phyloP scores from a whole-genome alignment of 2,113 vertebrate species.

The Periophthalmus modestus region DNA sequence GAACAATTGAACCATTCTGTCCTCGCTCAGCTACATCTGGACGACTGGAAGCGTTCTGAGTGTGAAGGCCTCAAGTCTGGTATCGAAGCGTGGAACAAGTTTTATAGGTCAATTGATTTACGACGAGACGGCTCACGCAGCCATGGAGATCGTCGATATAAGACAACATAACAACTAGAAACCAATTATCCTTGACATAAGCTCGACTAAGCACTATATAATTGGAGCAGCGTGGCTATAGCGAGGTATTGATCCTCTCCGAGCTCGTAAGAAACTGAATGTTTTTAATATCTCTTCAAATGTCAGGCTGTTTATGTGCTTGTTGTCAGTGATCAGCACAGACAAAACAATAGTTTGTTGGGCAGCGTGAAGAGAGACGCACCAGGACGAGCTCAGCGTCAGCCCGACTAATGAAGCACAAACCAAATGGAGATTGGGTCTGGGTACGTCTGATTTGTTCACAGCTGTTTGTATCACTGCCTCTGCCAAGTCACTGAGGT shows the following conservation, averaged over 20 bases:
- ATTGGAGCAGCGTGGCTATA: neutral
- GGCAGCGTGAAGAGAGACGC: neutral
- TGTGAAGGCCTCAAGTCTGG: neutral
- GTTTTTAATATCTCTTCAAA: constrained; percentile 5
- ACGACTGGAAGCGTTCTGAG: neutral
- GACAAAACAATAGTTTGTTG: neutral
- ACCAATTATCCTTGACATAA: constrained; percentile 15
- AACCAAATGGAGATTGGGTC: constrained; percentile 13
- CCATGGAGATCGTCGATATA: neutral
- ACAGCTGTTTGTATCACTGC: constrained; percentile 3
- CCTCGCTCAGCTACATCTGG: neutral
- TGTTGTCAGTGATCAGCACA: constrained; percentile 8
- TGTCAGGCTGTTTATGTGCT: constrained; percentile 13
- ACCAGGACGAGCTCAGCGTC: neutral
- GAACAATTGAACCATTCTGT: neutral
- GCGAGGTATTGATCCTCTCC: neutral
- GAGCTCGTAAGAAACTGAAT: neutral
- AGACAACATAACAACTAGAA: neutral
- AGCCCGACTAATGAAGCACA: constrained; percentile 12
- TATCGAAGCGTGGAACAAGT: neutral
- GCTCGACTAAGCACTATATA: constrained; percentile 1
- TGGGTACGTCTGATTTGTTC: constrained; percentile 6
- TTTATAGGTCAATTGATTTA: neutral
- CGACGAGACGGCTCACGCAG: neutral
- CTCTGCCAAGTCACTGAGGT: constrained; percentile 2